Conservation (phyloP, 1,140 invertebrate species). For the Magallana gigas region DNA sequence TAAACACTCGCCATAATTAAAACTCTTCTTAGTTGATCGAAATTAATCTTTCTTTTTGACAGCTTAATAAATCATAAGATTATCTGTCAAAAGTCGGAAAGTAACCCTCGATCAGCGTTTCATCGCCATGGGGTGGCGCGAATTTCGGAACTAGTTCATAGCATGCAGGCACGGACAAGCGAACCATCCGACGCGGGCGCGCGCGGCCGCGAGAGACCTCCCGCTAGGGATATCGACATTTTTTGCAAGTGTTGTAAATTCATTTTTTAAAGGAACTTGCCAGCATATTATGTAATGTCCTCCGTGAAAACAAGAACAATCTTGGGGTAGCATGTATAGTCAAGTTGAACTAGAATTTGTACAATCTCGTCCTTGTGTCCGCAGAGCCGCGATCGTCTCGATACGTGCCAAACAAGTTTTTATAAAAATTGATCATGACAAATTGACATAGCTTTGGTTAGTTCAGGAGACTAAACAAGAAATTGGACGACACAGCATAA, state of each 20-base stretch:
- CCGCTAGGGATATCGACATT: neutral
- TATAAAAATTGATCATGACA: too few relatives aligned
- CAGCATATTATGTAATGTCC: too few relatives aligned
- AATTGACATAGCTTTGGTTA: too few relatives aligned
- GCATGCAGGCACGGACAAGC: slow-evolving; percentile 14
- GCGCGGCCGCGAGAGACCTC: neutral
- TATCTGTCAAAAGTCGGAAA: slow-evolving; percentile 15
- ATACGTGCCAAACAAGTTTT: too few relatives aligned
- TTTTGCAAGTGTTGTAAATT: neutral
- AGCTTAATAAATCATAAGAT: slow-evolving; percentile 35
- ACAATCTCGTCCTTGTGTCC: too few relatives aligned
- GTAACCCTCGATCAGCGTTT: slow-evolving; percentile 4
- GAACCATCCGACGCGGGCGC: neutral
- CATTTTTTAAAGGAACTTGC: too few relatives aligned
- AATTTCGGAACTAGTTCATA: neutral
- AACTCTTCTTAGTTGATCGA: slow-evolving; percentile 9
- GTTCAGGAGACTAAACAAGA: too few relatives aligned
- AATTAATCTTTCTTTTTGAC: slow-evolving; percentile 28
- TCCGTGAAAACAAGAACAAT: too few relatives aligned
- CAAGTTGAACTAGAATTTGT: too few relatives aligned
- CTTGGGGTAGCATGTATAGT: too few relatives aligned
- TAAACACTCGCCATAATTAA: slow-evolving; percentile 2
- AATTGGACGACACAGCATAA: too few relatives aligned
- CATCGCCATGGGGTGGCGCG: neutral
- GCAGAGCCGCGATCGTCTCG: too few relatives aligned